Percentiles rank a stretch among this genome's conserved stretches.
These are phyloP conservation scores for Paradoxurus hermaphroditus DNA, from an alignment of 2,113 vertebrate species.

Conservation along the genomic window DNA sequence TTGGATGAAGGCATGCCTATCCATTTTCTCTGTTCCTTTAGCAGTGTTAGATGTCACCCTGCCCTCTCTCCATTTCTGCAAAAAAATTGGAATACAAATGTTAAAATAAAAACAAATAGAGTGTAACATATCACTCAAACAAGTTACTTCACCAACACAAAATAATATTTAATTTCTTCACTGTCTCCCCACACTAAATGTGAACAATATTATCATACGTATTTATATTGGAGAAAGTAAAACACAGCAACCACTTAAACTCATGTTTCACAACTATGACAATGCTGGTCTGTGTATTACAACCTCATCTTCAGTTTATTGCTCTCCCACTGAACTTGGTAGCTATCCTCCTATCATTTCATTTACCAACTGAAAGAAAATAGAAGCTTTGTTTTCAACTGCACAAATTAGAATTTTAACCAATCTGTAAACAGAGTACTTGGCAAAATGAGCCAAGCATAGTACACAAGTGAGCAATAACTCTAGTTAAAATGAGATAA, in stretches of 20 bases:
- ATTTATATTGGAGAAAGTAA: neutral
- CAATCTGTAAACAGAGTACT: neutral
- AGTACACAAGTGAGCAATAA: slow-evolving; percentile 37
- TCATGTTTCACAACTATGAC: neutral
- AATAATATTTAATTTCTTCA: neutral
- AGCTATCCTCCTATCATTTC: neutral
- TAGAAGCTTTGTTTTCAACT: neutral
- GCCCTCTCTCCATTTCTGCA: neutral
- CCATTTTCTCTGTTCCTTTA: neutral
- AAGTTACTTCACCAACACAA: neutral
- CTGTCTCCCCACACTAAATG: neutral
- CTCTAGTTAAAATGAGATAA: slow-evolving; percentile 49
- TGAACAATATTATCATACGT: neutral
- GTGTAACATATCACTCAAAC: neutral
- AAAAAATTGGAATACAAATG: neutral
- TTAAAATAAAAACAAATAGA: neutral
- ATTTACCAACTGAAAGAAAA: slow-evolving; percentile 32
- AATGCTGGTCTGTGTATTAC: neutral
- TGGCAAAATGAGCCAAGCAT: slow-evolving; percentile 30
- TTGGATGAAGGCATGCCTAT: neutral
- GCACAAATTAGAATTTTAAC: neutral
- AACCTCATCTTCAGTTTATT: neutral
- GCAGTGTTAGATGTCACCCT: neutral
- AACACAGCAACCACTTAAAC: neutral
- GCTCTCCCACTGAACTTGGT: neutral